Percentiles rank a stretch among this genome's conserved stretches.
These are phyloP conservation scores for Acanthosepion esculentum DNA, from an alignment of 2,888 invertebrate genomes.

Conservation along the genomic window DNA sequence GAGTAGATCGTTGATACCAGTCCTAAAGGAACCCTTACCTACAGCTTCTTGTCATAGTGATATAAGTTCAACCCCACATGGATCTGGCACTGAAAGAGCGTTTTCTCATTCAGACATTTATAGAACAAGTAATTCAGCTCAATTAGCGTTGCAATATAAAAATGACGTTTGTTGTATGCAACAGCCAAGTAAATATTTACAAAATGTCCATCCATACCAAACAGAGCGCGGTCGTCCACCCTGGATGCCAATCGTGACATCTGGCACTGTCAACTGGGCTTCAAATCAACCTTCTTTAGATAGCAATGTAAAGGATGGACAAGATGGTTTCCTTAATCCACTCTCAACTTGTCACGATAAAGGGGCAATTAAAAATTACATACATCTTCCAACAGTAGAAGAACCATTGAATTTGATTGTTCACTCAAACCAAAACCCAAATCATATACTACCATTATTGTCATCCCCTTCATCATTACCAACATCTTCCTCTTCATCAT, in stretches of 20 bases:
- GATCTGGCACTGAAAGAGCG: background rate
- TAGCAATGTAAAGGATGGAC: background rate
- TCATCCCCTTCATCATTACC: background rate
- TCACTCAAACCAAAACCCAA: background rate
- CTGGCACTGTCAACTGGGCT: background rate
- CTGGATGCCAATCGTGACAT: background rate
- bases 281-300: background rate
- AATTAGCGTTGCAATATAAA: background rate
- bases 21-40: background rate
- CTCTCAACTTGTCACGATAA: background rate
- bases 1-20: background rate
- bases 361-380: background rate
- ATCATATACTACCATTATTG: background rate
- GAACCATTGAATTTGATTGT: background rate
- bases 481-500: background rate
- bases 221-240: background rate
- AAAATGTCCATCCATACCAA: background rate
- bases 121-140: background rate
- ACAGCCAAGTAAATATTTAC: background rate
- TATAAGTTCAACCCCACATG: background rate
- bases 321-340: background rate
- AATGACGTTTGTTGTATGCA: background rate
- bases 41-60: background rate
- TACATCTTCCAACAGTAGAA: background rate
- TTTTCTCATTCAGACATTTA: background rate